These are phyloP conservation scores for Drosophila ustulata DNA, from an alignment of 2,888 invertebrate genomes.

Conservation along the genomic window DNA sequence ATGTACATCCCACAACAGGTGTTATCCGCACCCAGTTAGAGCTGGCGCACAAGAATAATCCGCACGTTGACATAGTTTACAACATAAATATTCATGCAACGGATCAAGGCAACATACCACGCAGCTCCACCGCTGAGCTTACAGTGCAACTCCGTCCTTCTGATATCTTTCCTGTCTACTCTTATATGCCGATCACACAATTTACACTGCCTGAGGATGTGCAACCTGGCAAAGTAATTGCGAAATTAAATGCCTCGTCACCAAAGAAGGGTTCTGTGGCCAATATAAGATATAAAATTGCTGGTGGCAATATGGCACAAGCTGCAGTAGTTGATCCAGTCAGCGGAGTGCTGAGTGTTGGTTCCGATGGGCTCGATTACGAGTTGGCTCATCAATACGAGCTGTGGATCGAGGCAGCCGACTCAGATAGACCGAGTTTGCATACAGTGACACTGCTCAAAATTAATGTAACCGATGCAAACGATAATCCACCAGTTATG, in stretches of 20 bases:
- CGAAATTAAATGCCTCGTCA: slow-evolving; percentile 91
- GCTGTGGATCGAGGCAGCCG: slow-evolving; percentile 96
- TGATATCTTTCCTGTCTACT: slow-evolving; percentile 92
- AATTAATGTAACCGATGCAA: slow-evolving; percentile 96
- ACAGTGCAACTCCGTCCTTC: slow-evolving; percentile 91
- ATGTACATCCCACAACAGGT: slow-evolving; percentile 92
- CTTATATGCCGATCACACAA: slow-evolving; percentile 88
- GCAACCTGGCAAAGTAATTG: slow-evolving; percentile 90
- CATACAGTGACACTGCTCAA: slow-evolving; percentile 92
- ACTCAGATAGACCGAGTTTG: slow-evolving; percentile 92
- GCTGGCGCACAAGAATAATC: slow-evolving; percentile 82
- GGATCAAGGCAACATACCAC: slow-evolving; percentile 90
- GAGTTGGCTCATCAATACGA: slow-evolving; percentile 93
- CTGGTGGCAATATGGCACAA: slow-evolving; percentile 96
- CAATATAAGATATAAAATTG: slow-evolving; percentile 92
- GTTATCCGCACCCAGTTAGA: slow-evolving; percentile 93
- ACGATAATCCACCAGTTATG: slow-evolving; percentile 96
- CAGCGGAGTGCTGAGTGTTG: slow-evolving; percentile 92
- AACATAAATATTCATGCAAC: slow-evolving; percentile 91
- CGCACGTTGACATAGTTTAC: slow-evolving; percentile 87
- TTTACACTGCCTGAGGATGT: slow-evolving; percentile 93
- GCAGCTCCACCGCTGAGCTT: slow-evolving; percentile 91
- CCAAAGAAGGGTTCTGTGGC: slow-evolving; percentile 91
- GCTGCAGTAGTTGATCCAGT: slow-evolving; percentile 92
- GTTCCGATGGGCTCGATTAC: slow-evolving; percentile 92